Conservation (phyloP, 2,888 invertebrate species). For the Callinectes sapidus region DNA sequence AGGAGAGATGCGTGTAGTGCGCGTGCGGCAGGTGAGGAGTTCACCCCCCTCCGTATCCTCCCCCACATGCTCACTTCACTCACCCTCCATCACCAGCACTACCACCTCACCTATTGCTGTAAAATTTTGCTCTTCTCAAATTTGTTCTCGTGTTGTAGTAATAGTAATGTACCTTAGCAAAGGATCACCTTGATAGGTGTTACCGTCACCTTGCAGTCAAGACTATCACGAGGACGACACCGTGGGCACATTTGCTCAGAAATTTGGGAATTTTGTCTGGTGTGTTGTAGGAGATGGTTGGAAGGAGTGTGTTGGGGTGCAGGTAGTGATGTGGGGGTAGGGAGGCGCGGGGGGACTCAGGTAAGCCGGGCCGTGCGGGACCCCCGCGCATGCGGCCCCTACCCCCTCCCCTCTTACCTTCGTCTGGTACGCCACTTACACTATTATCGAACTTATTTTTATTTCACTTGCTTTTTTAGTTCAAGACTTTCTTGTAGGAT, state of each 20-base stretch:
- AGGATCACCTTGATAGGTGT: neutral
- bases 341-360: constrained; percentile 52
- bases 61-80: constrained; percentile 43
- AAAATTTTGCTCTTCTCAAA: constrained; percentile 39
- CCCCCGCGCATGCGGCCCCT: constrained; percentile 65
- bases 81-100: constrained; percentile 45
- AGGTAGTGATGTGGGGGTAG: constrained; percentile 61
- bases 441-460: constrained; percentile 16
- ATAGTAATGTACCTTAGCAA: neutral
- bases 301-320: constrained; percentile 56
- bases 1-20: constrained; percentile 47
- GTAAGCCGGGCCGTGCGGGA: constrained; percentile 64
- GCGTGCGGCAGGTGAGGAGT: constrained; percentile 15
- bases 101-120: constrained; percentile 10
- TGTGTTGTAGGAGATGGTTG: constrained; percentile 56
- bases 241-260: neutral
- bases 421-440: constrained; percentile 26
- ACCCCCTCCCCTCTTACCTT: constrained; percentile 28
- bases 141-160: neutral
- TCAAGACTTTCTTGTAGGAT: neutral
- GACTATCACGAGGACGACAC: neutral
- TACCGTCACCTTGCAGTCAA: neutral
- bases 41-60: constrained; percentile 44
- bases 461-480: neutral
- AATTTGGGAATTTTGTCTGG: constrained; percentile 49